These are phyloP conservation scores for Phalloptychus januarius DNA, from an alignment of 2,797 vertebrate species.

Conservation along the genomic window DNA sequence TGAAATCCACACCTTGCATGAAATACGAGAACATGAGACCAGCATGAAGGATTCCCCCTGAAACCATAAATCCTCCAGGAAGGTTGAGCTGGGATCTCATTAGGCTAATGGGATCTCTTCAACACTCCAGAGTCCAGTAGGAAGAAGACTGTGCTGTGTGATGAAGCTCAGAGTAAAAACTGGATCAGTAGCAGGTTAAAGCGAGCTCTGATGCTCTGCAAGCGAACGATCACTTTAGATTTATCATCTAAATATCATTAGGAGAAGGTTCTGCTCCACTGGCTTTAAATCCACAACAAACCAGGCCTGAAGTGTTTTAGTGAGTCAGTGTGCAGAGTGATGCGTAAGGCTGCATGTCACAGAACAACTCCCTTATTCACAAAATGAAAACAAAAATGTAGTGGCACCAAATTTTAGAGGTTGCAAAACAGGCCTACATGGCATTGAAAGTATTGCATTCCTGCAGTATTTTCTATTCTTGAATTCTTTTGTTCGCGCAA, in stretches of 20 bases:
- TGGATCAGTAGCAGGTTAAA: neutral
- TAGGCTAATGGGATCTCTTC: slow-evolving; percentile 28
- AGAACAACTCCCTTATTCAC: too few species aligned
- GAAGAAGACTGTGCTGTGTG: slow-evolving; percentile 15
- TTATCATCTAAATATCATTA: neutral
- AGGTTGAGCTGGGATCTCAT: slow-evolving; percentile 42
- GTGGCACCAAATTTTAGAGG: too few species aligned
- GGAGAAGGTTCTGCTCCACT: neutral
- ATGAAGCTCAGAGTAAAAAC: neutral
- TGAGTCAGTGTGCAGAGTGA: neutral
- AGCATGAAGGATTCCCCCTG: slow-evolving; percentile 12
- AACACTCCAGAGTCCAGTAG: slow-evolving; percentile 22
- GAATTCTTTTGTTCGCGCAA: neutral
- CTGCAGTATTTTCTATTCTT: neutral
- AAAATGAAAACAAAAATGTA: too few species aligned
- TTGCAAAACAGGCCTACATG: too few species aligned
- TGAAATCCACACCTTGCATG: slow-evolving; percentile 9
- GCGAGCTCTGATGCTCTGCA: neutral
- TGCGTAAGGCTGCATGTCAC: neutral
- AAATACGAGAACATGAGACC: slow-evolving; percentile 33
- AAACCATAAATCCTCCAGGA: slow-evolving; percentile 8
- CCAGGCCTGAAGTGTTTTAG: neutral
- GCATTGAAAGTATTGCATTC: neutral
- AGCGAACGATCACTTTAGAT: neutral
- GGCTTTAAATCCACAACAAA: neutral